phyloP scores from a whole-genome alignment of 2,888 invertebrate genomes.

The Apomyelois bistriatella region DNA sequence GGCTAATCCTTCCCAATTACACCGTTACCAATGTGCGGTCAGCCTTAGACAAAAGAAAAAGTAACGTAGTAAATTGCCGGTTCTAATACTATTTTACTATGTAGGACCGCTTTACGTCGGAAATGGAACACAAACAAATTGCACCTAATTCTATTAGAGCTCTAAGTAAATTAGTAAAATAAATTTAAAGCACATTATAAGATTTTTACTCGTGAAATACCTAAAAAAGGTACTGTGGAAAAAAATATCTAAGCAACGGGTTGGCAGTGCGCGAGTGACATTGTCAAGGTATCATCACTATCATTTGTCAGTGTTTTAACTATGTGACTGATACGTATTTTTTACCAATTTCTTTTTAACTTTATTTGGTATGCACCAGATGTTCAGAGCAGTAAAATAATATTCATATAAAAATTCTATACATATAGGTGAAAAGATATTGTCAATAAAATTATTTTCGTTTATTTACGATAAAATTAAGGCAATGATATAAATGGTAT shows the following conservation, averaged over 20 bases:
- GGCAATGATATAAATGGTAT: too few relatives aligned
- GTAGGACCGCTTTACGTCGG: neutral
- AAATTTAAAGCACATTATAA: slow-evolving; percentile 25
- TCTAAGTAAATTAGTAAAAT: slow-evolving; percentile 18
- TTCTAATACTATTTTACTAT: slow-evolving; percentile 10
- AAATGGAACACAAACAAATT: slow-evolving; percentile 6
- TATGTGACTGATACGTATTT: too few relatives aligned
- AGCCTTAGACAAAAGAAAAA: slow-evolving; percentile 12
- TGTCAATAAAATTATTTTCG: neutral
- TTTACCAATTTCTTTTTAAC: too few relatives aligned
- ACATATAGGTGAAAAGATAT: too few relatives aligned
- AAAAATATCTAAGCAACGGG: too few relatives aligned
- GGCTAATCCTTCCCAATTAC: neutral
- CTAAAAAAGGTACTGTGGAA: too few relatives aligned
- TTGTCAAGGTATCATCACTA: too few relatives aligned
- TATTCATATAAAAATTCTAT: too few relatives aligned
- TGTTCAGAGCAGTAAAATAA: too few relatives aligned
- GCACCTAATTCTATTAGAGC: slow-evolving; percentile 14
- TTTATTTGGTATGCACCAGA: too few relatives aligned
- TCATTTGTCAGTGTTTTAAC: too few relatives aligned
- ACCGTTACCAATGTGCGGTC: neutral
- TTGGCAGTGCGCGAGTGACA: too few relatives aligned
- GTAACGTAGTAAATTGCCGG: slow-evolving; percentile 11
- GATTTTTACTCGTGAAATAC: neutral
- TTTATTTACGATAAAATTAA: neutral